Base-by-base conservation (phyloP, 2,797 vertebrate genomes). In the Strix occidentalis region DNA sequence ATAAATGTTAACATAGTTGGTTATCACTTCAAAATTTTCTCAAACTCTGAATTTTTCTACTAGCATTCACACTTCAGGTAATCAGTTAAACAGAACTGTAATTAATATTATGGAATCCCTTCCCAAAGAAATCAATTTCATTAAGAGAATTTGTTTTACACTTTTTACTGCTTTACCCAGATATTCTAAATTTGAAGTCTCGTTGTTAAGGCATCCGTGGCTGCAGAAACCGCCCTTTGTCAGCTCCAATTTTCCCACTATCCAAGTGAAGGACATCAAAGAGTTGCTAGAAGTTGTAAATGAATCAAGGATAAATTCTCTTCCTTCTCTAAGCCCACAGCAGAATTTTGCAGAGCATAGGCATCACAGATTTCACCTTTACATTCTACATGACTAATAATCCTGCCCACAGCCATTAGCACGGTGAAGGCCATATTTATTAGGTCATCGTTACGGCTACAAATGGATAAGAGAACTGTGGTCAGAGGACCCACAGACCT, bases 101-200 rank as follows among this genome's bases (percentile, higher is more conserved):
- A 87, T 81, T 94, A 96, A 45, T 54, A 58, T 78, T 51, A 86
- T 10, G 8, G 35, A 92, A 74, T 91, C 56, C 68, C 89, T 84
- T 84, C 70, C 51, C 63, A 94, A 87, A 89, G 3, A 76, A 53
- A 90, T 53, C 10, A 4, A 37, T 74, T 87, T 77, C n/a, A 87
- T 74, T 87, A 82, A 90, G 84, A 87, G 24, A 87, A 89, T 86
- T 79, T 77, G 37, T 24, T 89, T 72, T 56, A 65, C 7, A 78
- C 37, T 84, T 78, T 92, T 93, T 84, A 77, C 80, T 80, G 61
- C 85, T 94, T 84, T 87, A 94, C 51, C 79, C 60, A 74, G n/a
- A 71, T 21, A 89, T 9, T 86, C 53, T 75, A 8, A 57, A 78
- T 57, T 69, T 75, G 48, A 90, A 81, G 41, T 75, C 92, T 70